Base-by-base conservation (phyloP, 2,797 vertebrate species). In the Telmatherina bonti region DNA sequence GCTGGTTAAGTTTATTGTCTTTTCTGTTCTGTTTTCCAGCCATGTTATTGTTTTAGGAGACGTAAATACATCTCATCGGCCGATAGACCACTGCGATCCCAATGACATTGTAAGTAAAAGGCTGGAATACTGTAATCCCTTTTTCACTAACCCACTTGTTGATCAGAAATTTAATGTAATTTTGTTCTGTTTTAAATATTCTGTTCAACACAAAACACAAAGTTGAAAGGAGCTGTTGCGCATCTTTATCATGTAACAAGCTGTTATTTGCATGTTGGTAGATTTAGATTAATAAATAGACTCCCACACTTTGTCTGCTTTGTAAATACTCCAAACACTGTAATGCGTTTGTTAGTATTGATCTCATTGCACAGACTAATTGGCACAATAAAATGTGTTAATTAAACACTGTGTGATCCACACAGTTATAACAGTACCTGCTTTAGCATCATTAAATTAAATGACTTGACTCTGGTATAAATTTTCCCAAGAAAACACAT, bases 21-120 rank as follows among this genome's bases (percentile, higher is more conserved):
- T 72, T 63, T 64, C 2, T 83, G 2, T 61, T 41, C 0, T 75
- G 22, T 79, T 82, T 79, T 89, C 49, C 81, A 98, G 96, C 72
- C 93, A 95, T 54, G 96, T 97, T 64, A 95, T 97, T 56, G 88
- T 97, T 83, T 87, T 97, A 84, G 96, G 96, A 47, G 97, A 98
- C 60, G 84, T 98, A 56, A 98, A 97, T 73, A 97, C 95, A n/a
- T 96, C 96, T 52, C 96, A 98, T 59, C 91, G 85, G 45, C 93
- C 84, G 35, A 94, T 97, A 72, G 96, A 98, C 84, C 95, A 97
- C 87, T 97, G 96, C 82, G 95, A 97, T 70, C 95, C 96, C 47
- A 83, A 76, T 80, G 94, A 95, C 62, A 77, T 89, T 89, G 96
- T 97, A 92, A 94, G 96, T 92, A 45, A 67, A 69, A 16, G 1